phyloP scores from a whole-genome alignment of 2,888 invertebrate species.

The Eupeodes luniger region DNA sequence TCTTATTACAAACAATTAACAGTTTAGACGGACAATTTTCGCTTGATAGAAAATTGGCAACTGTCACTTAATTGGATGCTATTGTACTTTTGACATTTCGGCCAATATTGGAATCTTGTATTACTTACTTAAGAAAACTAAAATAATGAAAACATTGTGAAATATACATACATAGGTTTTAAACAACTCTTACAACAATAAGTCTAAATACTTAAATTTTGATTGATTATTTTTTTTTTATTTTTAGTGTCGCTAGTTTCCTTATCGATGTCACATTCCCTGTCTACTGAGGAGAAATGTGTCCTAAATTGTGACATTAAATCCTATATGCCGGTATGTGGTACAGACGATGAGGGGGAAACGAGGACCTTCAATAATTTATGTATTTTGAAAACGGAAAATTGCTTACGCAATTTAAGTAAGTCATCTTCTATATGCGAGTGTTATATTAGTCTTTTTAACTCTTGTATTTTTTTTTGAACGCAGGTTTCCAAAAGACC shows the following conservation, averaged over 20 bases:
- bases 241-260: constrained; percentile 80
- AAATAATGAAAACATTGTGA: no score
- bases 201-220: no score
- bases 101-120: no score
- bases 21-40: no score
- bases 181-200: no score
- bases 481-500: constrained; percentile 83
- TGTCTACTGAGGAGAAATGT: constrained; percentile 82
- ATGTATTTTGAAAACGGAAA: constrained; percentile 83
- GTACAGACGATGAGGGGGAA: constrained; percentile 83
- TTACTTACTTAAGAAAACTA: no score
- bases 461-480: background rate
- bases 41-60: no score
- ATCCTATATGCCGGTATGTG: constrained; percentile 80
- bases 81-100: no score
- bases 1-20: no score
- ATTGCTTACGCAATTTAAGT: constrained; percentile 82
- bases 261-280: constrained; percentile 80
- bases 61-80: no score
- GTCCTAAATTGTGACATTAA: constrained; percentile 82
- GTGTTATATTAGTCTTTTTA: no score
- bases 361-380: constrained; percentile 83
- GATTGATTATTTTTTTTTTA: constrained; percentile 42
- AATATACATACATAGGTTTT: no score
- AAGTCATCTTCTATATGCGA: constrained; percentile 63